Evolutionary conservation across 2,888 invertebrate species (phyloP).

Genomic region (Synergus umbraculus): DNA sequence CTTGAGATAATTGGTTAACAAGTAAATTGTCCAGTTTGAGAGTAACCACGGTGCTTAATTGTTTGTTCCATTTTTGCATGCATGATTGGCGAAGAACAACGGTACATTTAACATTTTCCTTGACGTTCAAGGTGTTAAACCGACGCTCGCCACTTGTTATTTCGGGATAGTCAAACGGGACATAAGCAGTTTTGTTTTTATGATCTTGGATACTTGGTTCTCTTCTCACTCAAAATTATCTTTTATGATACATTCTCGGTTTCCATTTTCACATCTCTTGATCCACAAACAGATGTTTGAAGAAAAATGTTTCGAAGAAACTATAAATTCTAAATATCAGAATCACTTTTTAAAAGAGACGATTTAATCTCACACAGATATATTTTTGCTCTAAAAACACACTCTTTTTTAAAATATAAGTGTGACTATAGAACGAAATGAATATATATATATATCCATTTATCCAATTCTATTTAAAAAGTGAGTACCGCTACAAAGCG

Average conservation of each 20-base stretch:
- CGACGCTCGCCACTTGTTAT: constrained; percentile 24
- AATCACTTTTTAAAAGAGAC: not conserved
- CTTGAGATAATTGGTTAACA: not conserved
- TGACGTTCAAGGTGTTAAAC: constrained; percentile 31
- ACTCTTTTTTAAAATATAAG: no score
- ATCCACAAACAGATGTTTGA: not conserved
- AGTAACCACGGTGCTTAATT: constrained; percentile 25
- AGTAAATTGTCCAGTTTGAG: constrained; percentile 2
- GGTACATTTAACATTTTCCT: constrained; percentile 33
- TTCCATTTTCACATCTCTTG: not conserved
- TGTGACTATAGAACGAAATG: no score
- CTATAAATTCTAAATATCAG: not conserved
- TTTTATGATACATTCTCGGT: not conserved
- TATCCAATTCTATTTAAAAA: no score
- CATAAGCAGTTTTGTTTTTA: constrained; percentile 34
- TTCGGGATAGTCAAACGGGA: constrained; percentile 24
- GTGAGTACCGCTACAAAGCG: no score
- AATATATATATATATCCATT: no score
- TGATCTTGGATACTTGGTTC: constrained; percentile 2
- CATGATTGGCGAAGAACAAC: constrained; percentile 31
- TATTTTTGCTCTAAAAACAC: not conserved
- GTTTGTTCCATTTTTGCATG: constrained; percentile 36
- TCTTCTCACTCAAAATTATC: not conserved
- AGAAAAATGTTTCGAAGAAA: no score
- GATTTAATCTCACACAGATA: not conserved